Base-by-base conservation (phyloP, 2,797 vertebrate genomes). In the Aplochiton taeniatus region DNA sequence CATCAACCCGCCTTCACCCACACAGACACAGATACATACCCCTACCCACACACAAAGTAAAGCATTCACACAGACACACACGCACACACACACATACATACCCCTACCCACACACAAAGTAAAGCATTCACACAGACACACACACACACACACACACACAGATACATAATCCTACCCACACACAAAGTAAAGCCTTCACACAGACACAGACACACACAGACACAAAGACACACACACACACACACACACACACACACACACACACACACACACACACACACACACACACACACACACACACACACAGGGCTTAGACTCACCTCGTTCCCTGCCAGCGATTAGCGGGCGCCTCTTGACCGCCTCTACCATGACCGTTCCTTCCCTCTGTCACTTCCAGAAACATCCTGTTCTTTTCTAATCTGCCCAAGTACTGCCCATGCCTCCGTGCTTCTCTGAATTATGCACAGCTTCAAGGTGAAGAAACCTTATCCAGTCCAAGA, bases 261-360 rank as follows among this genome's bases (percentile, higher is more conserved):
- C 31, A 31, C 31, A 31, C 31, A 31, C 31, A 31, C 31, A 31
- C 31, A 31, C 31, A 31, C 31, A 65, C 58, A 49, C 42, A 61
- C 31, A 31, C 31, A 31, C 31, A 31, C 31, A 31, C 31, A 31
- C 31, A 31, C 31, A 31, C 31, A 31, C 31, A 31, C 31, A 31
- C 31, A 65, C 58, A 49, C 42, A 61, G n/a, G 41, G 41, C 46
- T 76, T 41, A 1, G 46, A 89, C 92, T 87, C 61, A 94, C 92
- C 93, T 89, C 84, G 86, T 79, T 91, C 91, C 78, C 83, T 80
- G 4, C 85, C 91, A 56, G 93, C 90, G 68, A 94, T 94, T 55
- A 90, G 82, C 7, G 93, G 91, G 48, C 89, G 82, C 75, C 72
- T 90, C 82, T 80, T 90, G 75, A 69, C 80, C 68, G 65, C 83